Conservation (phyloP, 2,888 invertebrate species). For the Lasioglossum zephyrum region DNA sequence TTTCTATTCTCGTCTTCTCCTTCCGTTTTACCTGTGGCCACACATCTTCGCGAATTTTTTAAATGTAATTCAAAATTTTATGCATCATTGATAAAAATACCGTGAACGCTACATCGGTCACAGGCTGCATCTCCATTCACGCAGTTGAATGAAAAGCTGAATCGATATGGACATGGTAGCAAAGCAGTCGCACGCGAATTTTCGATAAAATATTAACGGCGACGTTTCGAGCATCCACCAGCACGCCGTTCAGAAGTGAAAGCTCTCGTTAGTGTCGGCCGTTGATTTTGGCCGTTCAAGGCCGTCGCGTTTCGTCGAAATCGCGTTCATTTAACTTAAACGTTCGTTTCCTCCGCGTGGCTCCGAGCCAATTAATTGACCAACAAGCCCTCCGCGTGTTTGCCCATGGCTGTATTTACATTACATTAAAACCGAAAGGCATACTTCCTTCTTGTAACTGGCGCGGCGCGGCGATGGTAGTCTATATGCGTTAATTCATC, state of each 20-base stretch:
- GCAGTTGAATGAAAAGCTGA: background rate
- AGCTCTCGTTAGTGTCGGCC: slow-evolving; percentile 22
- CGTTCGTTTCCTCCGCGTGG: slow-evolving; percentile 29
- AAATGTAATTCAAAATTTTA: too few relatives aligned
- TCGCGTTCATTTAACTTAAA: slow-evolving; percentile 20
- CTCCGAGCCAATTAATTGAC: slow-evolving; percentile 65
- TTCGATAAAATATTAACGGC: slow-evolving; percentile 24
- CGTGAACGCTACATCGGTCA: background rate
- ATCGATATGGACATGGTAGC: background rate
- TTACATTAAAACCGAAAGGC: slow-evolving; percentile 78
- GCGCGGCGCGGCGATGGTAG: background rate
- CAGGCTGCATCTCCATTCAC: background rate
- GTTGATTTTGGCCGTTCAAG: slow-evolving; percentile 31
- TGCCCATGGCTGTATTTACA: slow-evolving; percentile 75
- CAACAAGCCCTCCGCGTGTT: slow-evolving; percentile 50
- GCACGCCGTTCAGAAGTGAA: slow-evolving; percentile 23
- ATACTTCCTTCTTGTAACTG: slow-evolving; percentile 58
- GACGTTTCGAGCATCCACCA: background rate
- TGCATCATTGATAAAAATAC: too few relatives aligned
- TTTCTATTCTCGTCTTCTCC: too few relatives aligned
- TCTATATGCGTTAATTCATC: slow-evolving; percentile 56
- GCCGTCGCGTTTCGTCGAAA: background rate
- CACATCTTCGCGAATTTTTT: too few relatives aligned
- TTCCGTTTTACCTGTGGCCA: too few relatives aligned
- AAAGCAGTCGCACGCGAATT: background rate